phyloP scores from a whole-genome alignment of 1,140 invertebrate genomes.

The Sarcophaga bullata region DNA sequence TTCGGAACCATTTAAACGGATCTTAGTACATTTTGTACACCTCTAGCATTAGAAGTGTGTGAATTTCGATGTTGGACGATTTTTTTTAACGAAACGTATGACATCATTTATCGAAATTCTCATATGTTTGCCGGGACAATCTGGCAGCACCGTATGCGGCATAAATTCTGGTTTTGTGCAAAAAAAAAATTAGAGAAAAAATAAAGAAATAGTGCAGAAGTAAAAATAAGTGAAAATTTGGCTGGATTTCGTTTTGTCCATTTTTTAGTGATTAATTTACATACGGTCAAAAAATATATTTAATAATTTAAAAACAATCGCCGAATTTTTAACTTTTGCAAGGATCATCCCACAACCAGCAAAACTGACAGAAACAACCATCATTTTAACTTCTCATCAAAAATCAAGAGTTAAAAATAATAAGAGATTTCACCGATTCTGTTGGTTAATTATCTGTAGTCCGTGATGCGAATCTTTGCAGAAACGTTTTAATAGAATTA shows the following conservation, averaged over 20 bases:
- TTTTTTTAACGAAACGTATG: too few species aligned
- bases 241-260: not conserved
- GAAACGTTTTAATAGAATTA: not conserved
- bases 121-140: too few species aligned
- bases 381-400: not conserved
- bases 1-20: too few species aligned
- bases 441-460: conserved; percentile 19
- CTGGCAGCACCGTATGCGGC: not conserved
- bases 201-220: not conserved
- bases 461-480: not conserved
- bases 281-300: not conserved
- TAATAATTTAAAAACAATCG: not conserved
- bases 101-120: too few species aligned
- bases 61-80: too few species aligned
- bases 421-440: not conserved
- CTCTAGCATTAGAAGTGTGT: too few species aligned
- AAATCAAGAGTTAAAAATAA: not conserved
- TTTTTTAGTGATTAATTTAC: not conserved
- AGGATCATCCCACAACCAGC: not conserved
- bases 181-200: conserved; percentile 27
- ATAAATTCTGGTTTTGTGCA: conserved; percentile 27
- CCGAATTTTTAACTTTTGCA: not conserved
- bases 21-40: too few species aligned
- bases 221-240: too few species aligned
- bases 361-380: not conserved